Evolutionary conservation across 1,140 invertebrate genomes (phyloP).

Genomic region (Anoplophora glabripennis): DNA sequence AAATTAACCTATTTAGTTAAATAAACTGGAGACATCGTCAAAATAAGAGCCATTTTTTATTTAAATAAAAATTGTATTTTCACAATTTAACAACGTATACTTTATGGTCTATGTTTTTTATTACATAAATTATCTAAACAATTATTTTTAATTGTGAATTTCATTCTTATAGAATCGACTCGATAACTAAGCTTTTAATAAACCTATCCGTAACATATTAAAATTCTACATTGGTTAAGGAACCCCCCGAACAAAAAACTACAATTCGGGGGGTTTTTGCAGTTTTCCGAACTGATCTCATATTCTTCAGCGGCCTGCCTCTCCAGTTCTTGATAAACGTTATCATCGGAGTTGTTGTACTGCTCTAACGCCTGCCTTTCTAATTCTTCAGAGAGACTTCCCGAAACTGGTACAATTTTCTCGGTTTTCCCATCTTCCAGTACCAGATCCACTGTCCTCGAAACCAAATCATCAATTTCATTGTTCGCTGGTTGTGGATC

Average conservation of each 20-base stretch:
- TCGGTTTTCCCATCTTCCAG: slow-evolving; percentile 25
- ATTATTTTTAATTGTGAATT: too few relatives aligned
- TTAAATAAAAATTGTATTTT: too few relatives aligned
- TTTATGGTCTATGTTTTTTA: too few relatives aligned
- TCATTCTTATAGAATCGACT: too few relatives aligned
- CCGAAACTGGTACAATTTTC: slow-evolving; percentile 25
- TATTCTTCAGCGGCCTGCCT: slow-evolving; percentile 44
- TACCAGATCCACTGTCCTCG: slow-evolving; percentile 6
- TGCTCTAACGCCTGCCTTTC: slow-evolving; percentile 45
- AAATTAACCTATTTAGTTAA: too few relatives aligned
- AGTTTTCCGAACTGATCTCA: slow-evolving; percentile 43
- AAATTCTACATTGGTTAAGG: neutral
- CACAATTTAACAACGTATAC: too few relatives aligned
- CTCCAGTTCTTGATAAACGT: slow-evolving; percentile 43
- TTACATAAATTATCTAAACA: too few relatives aligned
- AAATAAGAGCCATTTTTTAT: too few relatives aligned
- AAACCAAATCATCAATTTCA: slow-evolving; percentile 7
- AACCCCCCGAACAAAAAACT: slow-evolving; percentile 39
- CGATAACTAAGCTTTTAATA: slow-evolving; percentile 6
- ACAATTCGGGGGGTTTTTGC: slow-evolving; percentile 39
- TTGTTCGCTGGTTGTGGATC: slow-evolving; percentile 4
- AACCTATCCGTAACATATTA: slow-evolving; percentile 3
- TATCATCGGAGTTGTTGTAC: slow-evolving; percentile 41
- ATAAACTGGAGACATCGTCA: too few relatives aligned
- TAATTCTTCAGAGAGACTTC: slow-evolving; percentile 40